A percentile compares a stretch with the other conserved stretches of the same genome.
These are phyloP conservation scores for Vulpes lagopus DNA, from an alignment of 2,113 vertebrate genomes.

Conservation along the genomic window DNA sequence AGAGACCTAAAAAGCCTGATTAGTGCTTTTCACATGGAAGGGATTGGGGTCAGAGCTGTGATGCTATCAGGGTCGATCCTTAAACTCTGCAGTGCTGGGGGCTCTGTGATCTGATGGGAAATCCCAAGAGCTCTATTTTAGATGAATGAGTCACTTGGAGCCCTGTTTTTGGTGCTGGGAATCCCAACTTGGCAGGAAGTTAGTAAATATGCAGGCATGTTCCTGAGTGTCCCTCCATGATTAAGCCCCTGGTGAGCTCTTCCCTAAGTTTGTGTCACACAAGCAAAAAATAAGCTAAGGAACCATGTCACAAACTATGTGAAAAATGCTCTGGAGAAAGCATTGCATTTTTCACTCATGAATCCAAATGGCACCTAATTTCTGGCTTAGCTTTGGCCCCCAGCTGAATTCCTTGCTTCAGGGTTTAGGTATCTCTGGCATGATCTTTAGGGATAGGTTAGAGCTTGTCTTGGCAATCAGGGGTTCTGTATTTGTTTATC, in stretches of 20 bases:
- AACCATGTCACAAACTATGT: neutral
- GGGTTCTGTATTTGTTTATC: neutral
- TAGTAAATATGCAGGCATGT: neutral
- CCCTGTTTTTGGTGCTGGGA: neutral
- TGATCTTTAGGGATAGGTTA: neutral
- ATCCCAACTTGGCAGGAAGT: slow-evolving; percentile 40
- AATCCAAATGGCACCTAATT: neutral
- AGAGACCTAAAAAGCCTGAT: neutral
- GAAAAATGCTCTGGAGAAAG: slow-evolving; percentile 22
- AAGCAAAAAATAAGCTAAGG: slow-evolving; percentile 37
- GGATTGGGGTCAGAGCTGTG: neutral
- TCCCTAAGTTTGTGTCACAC: neutral
- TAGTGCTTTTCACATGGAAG: neutral
- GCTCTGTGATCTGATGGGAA: neutral
- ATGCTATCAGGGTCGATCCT: neutral
- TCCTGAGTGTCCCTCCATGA: neutral
- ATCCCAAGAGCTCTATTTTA: slow-evolving; percentile 4
- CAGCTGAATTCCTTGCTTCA: neutral
- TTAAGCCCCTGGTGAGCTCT: neutral
- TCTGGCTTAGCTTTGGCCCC: neutral
- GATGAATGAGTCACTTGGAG: slow-evolving; percentile 62
- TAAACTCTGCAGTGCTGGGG: neutral
- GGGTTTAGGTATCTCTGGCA: neutral
- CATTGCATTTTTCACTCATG: neutral
- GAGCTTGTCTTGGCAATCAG: neutral